Percentiles rank a stretch among this genome's conserved stretches.
These are phyloP conservation scores for Pseudobourletiella spinata DNA, from an alignment of 1,140 invertebrate genomes.

Conservation along the genomic window DNA sequence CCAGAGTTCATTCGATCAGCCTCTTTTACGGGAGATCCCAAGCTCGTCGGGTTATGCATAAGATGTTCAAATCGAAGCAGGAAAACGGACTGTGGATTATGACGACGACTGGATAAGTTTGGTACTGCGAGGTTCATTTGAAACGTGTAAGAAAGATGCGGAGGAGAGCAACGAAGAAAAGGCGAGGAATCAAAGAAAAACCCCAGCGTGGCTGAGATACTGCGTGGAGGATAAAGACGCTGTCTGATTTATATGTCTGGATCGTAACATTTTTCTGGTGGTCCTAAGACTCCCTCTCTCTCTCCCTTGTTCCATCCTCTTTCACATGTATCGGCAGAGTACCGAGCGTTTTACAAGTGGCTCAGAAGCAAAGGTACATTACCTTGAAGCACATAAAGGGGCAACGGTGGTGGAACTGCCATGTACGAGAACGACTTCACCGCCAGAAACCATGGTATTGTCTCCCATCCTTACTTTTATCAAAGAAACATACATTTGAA, in stretches of 20 bases:
- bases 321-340: background rate
- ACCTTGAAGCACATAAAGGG: no score
- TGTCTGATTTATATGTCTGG: conserved; percentile 33
- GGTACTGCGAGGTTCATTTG: no score
- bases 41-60: no score
- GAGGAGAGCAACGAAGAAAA: background rate
- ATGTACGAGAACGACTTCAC: no score
- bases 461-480: no score
- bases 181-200: conserved; percentile 14
- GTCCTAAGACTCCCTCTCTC: conserved; percentile 23
- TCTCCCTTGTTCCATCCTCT: conserved; percentile 6
- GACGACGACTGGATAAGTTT: no score
- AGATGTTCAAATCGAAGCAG: no score
- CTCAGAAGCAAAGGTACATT: conserved; percentile 27
- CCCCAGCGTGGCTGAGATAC: conserved; percentile 7
- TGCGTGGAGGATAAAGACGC: conserved; percentile 3
- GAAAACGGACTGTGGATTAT: background rate
- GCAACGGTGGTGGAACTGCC: no score
- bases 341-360: conserved; percentile 29
- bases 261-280: conserved; percentile 33
- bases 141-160: conserved; percentile 7
- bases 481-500: no score
- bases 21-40: no score
- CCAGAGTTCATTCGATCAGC: no score
- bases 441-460: no score